These are phyloP conservation scores for Rhopilema esculentum DNA, from an alignment of 30 jellyfish, hydroid and myxozoan species.

Conservation along the genomic window DNA sequence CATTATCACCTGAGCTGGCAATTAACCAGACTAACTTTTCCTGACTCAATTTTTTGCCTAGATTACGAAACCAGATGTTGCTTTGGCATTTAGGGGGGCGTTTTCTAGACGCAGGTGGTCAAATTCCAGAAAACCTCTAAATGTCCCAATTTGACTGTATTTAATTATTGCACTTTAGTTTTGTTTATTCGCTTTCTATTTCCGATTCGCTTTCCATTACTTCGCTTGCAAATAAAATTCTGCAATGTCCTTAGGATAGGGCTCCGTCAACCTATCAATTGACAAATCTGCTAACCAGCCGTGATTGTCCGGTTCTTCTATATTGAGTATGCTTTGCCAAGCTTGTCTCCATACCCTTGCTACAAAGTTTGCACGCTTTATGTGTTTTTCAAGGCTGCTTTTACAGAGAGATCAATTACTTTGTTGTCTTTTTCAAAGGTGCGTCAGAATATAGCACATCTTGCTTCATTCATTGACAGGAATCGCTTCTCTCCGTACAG, in stretches of 20 bases:
- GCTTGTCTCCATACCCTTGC: slow-evolving; percentile 48
- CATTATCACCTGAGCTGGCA: no score
- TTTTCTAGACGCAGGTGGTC: no score
- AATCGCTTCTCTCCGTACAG: slow-evolving; percentile 41
- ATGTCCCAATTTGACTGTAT: no score
- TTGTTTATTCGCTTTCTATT: background rate
- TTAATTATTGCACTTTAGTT: no score
- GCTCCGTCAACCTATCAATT: background rate
- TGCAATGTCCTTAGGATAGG: slow-evolving; percentile 16
- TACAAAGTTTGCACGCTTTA: slow-evolving; percentile 30
- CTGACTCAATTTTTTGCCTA: no score
- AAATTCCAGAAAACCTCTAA: no score
- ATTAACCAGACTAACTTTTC: no score
- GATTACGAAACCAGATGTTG: no score
- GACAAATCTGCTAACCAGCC: slow-evolving; percentile 12
- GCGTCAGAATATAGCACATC: slow-evolving; percentile 14
- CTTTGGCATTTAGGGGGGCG: no score
- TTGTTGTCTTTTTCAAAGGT: slow-evolving; percentile 40
- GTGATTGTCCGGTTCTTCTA: slow-evolving; percentile 10
- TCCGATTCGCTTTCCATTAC: slow-evolving; percentile 14
- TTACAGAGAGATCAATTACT: slow-evolving; percentile 41
- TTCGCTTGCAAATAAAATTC: background rate
- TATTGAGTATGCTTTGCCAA: background rate
- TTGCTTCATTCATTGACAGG: slow-evolving; percentile 1
- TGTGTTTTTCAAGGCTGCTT: slow-evolving; percentile 31